These are phyloP conservation scores for Caenorhabditis sp. DNA, from an alignment of 2,888 invertebrate species.

Conservation along the genomic window DNA sequence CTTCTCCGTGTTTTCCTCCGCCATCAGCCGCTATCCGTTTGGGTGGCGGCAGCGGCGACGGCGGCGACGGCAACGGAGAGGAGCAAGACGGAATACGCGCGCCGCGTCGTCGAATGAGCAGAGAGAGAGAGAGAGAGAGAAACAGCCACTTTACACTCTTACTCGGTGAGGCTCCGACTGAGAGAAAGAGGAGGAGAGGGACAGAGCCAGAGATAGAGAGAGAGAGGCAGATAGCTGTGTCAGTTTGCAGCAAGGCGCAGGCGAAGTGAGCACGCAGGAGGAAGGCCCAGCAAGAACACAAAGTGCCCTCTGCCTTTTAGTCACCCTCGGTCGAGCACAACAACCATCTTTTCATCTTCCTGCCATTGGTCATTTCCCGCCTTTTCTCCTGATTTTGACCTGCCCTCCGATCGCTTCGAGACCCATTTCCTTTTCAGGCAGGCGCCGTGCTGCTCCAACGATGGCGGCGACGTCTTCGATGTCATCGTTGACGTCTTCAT, in stretches of 20 bases:
- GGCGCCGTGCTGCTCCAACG: slow-evolving; percentile 11
- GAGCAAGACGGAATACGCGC: slow-evolving; percentile 45
- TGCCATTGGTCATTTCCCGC: slow-evolving; percentile 22
- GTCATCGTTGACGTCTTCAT: slow-evolving; percentile 62
- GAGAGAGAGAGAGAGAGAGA: too few relatives aligned
- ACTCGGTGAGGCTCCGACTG: slow-evolving; percentile 36
- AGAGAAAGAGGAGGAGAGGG: too few relatives aligned
- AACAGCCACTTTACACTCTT: slow-evolving; percentile 66
- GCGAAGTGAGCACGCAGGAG: slow-evolving; percentile 23
- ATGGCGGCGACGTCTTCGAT: slow-evolving; percentile 64
- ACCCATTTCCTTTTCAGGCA: slow-evolving; percentile 32
- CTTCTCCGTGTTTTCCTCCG: slow-evolving; percentile 23
- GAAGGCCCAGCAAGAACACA: slow-evolving; percentile 38
- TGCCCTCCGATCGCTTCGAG: neutral
- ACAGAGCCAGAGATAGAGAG: slow-evolving; percentile 11
- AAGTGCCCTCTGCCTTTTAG: slow-evolving; percentile 61
- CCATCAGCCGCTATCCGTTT: slow-evolving; percentile 4
- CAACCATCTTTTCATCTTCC: slow-evolving; percentile 33
- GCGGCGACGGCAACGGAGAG: too few relatives aligned
- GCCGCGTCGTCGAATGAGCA: slow-evolving; percentile 29
- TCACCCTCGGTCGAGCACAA: slow-evolving; percentile 54
- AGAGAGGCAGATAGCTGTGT: slow-evolving; percentile 32
- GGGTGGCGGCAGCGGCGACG: slow-evolving; percentile 15
- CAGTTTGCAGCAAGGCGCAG: slow-evolving; percentile 36
- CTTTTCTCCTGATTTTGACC: too few relatives aligned